Percentiles rank a stretch among this genome's conserved stretches.
These are phyloP conservation scores for Nysson spinosus DNA, from an alignment of 2,888 invertebrate species.

Conservation along the genomic window DNA sequence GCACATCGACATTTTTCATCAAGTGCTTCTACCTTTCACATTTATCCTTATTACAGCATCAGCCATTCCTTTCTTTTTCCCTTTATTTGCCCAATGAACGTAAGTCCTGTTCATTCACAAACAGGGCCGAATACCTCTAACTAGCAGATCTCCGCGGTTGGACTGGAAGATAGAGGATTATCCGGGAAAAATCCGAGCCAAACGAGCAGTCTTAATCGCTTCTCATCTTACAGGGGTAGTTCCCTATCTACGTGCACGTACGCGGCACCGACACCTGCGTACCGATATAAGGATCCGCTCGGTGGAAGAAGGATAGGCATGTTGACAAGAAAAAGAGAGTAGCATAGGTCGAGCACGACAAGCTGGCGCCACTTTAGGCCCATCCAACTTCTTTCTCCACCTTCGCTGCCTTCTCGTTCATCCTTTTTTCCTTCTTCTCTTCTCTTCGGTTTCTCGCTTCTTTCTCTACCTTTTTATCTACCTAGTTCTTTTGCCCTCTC, in stretches of 20 bases:
- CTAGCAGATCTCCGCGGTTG: constrained; percentile 65
- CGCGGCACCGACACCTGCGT: constrained; percentile 13
- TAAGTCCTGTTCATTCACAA: constrained; percentile 67
- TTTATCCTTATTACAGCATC: constrained; percentile 18
- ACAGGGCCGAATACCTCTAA: constrained; percentile 69
- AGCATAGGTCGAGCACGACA: constrained; percentile 61
- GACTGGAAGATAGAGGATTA: constrained; percentile 33
- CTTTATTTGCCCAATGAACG: constrained; percentile 46
- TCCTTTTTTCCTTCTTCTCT: constrained; percentile 34
- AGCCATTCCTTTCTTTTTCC: constrained; percentile 1
- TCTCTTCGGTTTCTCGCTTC: constrained; percentile 1
- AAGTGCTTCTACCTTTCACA: too few relatives aligned
- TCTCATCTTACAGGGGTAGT: constrained; percentile 46
- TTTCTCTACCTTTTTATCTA: constrained; percentile 8
- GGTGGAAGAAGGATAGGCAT: constrained; percentile 29
- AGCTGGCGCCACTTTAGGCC: constrained; percentile 72
- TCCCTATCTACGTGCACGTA: not conserved
- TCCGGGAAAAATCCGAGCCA: constrained; percentile 55
- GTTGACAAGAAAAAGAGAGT: constrained; percentile 33
- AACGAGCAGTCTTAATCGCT: constrained; percentile 53
- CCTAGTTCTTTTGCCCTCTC: constrained; percentile 33
- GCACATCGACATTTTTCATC: too few relatives aligned
- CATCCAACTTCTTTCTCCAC: constrained; percentile 50
- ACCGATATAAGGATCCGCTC: not conserved
- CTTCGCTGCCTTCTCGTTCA: constrained; percentile 30